Evolutionary conservation across 2,888 invertebrate species (phyloP).

Genomic region (Drosophila ustulata): DNA sequence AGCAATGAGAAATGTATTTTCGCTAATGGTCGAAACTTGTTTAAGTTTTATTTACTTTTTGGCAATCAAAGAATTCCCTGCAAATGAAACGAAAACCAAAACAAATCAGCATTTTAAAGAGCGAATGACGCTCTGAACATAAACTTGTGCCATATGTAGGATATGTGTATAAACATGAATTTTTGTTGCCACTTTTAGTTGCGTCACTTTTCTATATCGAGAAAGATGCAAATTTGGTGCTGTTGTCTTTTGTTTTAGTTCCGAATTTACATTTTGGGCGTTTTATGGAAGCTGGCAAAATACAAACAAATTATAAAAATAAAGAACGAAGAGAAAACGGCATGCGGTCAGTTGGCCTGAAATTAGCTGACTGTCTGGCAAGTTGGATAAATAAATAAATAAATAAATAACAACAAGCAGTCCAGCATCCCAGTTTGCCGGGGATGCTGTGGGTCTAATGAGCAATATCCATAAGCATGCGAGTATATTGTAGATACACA

Average conservation of each 20-base stretch:
- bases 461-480: constrained; percentile 42
- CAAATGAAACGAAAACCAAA: constrained; percentile 10
- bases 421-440: constrained; percentile 2
- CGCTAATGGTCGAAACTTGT: constrained; percentile 30
- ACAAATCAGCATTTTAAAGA: constrained; percentile 10
- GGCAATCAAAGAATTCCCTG: constrained; percentile 8
- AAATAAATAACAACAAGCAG: constrained; percentile 29
- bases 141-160: constrained; percentile 47
- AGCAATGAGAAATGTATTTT: constrained; percentile 10
- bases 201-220: constrained; percentile 51
- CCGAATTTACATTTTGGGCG: constrained; percentile 46
- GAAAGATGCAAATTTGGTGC: constrained; percentile 53
- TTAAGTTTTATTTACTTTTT: constrained; percentile 40
- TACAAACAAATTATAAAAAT: constrained; percentile 12
- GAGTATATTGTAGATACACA: constrained; percentile 15
- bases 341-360: constrained; percentile 41
- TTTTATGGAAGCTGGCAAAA: constrained; percentile 23
- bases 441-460: constrained; percentile 45
- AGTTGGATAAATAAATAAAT: constrained; percentile 45
- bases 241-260: constrained; percentile 35
- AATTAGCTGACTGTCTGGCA: constrained; percentile 39
- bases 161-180: constrained; percentile 27
- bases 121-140: constrained; percentile 32
- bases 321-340: constrained; percentile 33
- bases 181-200: constrained; percentile 39